Conservation (phyloP, 1,140 invertebrate species). For the Aphelenchoides fujianensis region DNA sequence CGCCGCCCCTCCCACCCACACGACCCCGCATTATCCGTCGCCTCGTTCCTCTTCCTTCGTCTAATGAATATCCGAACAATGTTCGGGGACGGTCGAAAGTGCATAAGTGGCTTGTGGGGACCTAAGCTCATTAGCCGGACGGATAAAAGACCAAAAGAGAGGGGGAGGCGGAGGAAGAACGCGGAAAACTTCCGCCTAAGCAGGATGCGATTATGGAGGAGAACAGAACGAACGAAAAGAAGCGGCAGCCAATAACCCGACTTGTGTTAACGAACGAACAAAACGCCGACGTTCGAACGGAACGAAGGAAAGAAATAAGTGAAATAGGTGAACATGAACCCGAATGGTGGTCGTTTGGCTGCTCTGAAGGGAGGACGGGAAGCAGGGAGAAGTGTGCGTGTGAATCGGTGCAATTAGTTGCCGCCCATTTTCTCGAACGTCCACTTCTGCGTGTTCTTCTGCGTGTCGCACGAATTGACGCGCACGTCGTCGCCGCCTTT, state of each 20-base stretch:
- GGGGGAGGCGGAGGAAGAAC: not conserved
- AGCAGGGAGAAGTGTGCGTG: not conserved
- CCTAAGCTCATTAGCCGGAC: not conserved
- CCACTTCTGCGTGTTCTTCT: not conserved
- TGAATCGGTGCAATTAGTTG: not conserved
- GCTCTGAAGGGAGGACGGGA: not conserved
- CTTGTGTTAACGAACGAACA: not conserved
- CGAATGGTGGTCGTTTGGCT: not conserved
- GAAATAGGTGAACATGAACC: not conserved
- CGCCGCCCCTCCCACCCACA: not conserved
- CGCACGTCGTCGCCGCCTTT: conserved; percentile 39
- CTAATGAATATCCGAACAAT: not conserved
- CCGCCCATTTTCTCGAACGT: not conserved
- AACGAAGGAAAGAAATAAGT: not conserved
- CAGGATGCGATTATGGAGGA: too few relatives aligned
- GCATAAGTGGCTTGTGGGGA: not conserved
- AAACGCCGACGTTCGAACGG: too few relatives aligned
- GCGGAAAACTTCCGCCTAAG: not conserved
- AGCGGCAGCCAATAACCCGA: too few relatives aligned
- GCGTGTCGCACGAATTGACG: conserved; percentile 36
- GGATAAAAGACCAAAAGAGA: not conserved
- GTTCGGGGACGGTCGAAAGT: too few relatives aligned
- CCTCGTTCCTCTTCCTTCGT: not conserved
- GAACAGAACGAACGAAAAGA: too few relatives aligned
- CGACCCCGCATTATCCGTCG: not conserved